Percentiles rank a stretch among this genome's conserved stretches.
Evolutionary conservation across 2,113 vertebrate species (phyloP).

Genomic region (Etia nguti): DNA sequence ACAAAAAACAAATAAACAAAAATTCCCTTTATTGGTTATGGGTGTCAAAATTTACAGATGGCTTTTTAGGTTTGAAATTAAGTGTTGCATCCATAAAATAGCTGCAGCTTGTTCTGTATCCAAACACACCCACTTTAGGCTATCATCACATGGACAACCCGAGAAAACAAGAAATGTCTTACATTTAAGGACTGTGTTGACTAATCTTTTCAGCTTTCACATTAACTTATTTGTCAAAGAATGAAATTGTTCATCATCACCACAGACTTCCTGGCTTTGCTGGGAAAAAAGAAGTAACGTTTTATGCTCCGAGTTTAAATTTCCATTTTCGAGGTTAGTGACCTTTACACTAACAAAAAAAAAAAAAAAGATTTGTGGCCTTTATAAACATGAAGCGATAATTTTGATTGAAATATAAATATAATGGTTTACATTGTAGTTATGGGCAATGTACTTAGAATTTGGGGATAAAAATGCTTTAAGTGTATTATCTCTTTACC

Average conservation of each 20-base stretch:
- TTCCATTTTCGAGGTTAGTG: neutral
- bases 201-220: neutral
- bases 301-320: neutral
- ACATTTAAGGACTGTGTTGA: neutral
- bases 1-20: neutral
- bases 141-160: neutral
- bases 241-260: neutral
- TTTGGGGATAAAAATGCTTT: too few species aligned
- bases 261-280: neutral
- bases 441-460: too few species aligned
- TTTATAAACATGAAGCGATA: neutral
- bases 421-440: neutral
- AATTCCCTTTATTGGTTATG: neutral
- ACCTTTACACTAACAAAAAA: neutral
- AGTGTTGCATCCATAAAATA: neutral
- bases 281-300: neutral
- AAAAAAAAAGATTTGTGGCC: neutral
- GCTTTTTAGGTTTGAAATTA: neutral
- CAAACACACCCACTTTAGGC: neutral
- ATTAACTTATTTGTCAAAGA: neutral
- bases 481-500: too few species aligned
- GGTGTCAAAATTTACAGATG: neutral
- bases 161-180: neutral
- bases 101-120: neutral
- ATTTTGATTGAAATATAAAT: neutral